phyloP scores from a whole-genome alignment of 2,888 invertebrate species.

The Phortica magna region DNA sequence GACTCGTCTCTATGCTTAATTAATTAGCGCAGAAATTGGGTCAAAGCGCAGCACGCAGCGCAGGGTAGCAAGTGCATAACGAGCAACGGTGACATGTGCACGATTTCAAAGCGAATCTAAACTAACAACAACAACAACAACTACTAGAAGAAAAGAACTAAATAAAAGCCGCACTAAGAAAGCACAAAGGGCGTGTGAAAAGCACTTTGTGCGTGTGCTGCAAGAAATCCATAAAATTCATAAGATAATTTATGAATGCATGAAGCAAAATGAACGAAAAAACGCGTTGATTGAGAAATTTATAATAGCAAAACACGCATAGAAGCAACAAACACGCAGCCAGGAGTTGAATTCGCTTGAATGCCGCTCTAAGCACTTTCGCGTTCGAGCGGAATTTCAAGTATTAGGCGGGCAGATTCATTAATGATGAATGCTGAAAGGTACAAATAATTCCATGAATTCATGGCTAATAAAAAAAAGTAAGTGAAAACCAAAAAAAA shows the following conservation, averaged over 20 bases:
- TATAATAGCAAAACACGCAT: constrained; percentile 14
- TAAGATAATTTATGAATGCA: constrained; percentile 8
- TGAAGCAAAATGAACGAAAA: background rate
- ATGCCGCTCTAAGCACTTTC: too few species aligned
- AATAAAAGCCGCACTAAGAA: too few species aligned
- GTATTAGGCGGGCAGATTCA: background rate
- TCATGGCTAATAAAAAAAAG: too few species aligned
- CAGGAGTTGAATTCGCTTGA: background rate
- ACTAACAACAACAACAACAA: background rate
- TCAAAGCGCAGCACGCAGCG: background rate
- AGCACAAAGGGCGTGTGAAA: constrained; percentile 2
- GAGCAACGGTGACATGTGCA: background rate
- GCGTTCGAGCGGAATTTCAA: too few species aligned
- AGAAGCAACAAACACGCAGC: background rate
- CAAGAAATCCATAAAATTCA: constrained; percentile 16
- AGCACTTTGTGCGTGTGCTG: constrained; percentile 20
- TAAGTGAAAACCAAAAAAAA: too few species aligned
- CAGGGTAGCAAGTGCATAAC: constrained; percentile 6
- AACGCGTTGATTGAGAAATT: constrained; percentile 23
- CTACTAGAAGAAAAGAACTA: background rate
- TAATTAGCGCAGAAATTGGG: constrained; percentile 24
- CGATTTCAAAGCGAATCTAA: background rate
- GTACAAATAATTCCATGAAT: too few species aligned
- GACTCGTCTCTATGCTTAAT: constrained; percentile 14
- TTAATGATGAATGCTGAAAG: background rate